A percentile compares a stretch with the other conserved stretches of the same genome.
Evolutionary conservation across 2,113 vertebrate genomes (phyloP).

Genomic region (Sebastes schlegelii): DNA sequence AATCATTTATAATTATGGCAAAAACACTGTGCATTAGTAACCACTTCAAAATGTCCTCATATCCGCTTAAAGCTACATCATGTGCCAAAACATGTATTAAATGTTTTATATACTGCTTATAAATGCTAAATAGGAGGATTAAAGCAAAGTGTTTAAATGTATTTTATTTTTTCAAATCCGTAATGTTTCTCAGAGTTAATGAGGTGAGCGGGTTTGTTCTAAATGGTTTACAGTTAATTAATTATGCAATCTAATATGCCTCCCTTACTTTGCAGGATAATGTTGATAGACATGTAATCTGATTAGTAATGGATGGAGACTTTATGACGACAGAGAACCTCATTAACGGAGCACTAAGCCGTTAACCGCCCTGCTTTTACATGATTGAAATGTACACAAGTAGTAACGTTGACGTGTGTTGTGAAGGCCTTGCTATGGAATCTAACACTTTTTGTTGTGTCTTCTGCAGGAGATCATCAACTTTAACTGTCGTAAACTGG

Average conservation of each 20-base stretch:
- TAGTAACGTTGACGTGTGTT: background rate
- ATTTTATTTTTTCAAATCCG: too few relatives aligned
- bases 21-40: background rate
- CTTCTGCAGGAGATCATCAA: conserved; percentile 95
- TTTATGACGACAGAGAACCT: conserved; percentile 54
- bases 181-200: background rate
- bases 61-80: background rate
- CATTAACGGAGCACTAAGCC: conserved; percentile 69
- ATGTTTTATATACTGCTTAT: background rate
- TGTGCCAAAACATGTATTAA: background rate
- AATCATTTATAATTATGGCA: background rate
- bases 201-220: conserved; percentile 17
- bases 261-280: conserved; percentile 59
- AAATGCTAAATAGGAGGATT: background rate
- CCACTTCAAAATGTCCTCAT: background rate
- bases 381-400: conserved; percentile 63
- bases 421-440: background rate
- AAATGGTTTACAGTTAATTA: conserved; percentile 53
- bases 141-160: too few relatives aligned
- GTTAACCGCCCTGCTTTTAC: conserved; percentile 60
- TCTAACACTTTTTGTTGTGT: background rate
- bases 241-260: conserved; percentile 58
- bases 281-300: conserved; percentile 73
- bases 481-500: conserved; percentile 97
- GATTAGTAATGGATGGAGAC: conserved; percentile 66